Base-by-base conservation (phyloP, 1,140 invertebrate species). In the Drosophila aff. region DNA sequence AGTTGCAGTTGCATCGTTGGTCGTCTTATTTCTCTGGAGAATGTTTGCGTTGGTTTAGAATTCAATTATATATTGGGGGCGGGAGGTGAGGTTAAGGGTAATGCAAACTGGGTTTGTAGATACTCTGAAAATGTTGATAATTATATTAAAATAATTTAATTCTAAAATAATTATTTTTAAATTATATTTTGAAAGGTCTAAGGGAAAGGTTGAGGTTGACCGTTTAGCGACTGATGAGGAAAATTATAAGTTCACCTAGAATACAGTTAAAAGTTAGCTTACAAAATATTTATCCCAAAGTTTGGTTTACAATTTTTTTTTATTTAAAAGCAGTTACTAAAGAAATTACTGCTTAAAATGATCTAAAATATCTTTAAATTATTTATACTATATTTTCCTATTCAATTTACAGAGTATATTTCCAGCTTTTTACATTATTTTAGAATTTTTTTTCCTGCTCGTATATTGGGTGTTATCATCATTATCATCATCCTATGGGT, bases 1-100 rank as follows among this genome's bases (percentile, higher is more conserved):
- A 38, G 57, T 49, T 57, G 46, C 73, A 59, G 55, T 62, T 67
- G 44, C 78, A 75, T 81, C 50, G 60, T 81, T 63, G 43, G 44
- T 57, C 63, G 36, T 58, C 81, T 84, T 81, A 90, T 90, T 87
- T 81, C 84, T 83, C 84, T 84, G 59, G 78, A 89, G 84, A 57
- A 89, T 83, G 78, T 64, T 65, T 72, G 52, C 73, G 52, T 84
- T 76, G 84, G 84, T 47, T 81, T 87, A 89, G 81, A 84, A 89
- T 89, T 89, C 84, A 90, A 89, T 89, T 89, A 90, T 90, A 79
- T 86, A 77, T 61, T 83, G 73, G 64, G 38, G 64, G 57, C 33
- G 67, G 41, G 52, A n/a, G 15, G 40, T n/a, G 71, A 68, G 23
- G 62, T 50, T 58, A 59, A 50, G 15, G 21, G 9, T 11, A 16